Evolutionary conservation across 2,888 invertebrate species (phyloP).

Genomic region (Aspidiotus destructor): DNA sequence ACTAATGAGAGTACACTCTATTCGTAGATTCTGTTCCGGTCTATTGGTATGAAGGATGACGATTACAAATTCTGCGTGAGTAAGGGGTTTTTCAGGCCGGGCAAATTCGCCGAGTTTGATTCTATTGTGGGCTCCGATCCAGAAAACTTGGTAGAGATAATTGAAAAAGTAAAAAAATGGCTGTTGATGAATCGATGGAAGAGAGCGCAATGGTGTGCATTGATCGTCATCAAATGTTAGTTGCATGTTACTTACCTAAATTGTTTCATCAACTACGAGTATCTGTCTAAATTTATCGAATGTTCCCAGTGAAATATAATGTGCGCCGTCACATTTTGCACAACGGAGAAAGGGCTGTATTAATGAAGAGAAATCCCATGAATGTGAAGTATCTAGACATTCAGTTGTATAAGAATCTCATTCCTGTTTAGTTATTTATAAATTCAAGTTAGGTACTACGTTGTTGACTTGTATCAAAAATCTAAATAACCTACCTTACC

Average conservation of each 20-base stretch:
- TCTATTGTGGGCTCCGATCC: constrained; percentile 94
- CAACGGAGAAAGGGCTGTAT: too few species aligned
- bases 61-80: constrained; percentile 97
- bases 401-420: too few species aligned
- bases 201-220: constrained; percentile 80
- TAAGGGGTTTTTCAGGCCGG: constrained; percentile 94
- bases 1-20: too few species aligned
- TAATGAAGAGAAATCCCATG: too few species aligned
- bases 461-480: too few species aligned
- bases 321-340: constrained; percentile 80
- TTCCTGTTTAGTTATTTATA: too few species aligned
- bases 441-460: too few species aligned
- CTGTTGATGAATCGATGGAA: constrained; percentile 85
- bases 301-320: constrained; percentile 78
- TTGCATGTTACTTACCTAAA: constrained; percentile 35
- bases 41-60: constrained; percentile 81
- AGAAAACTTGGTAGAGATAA: constrained; percentile 73
- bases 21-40: constrained; percentile 78
- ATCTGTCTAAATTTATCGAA: background rate
- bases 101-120: constrained; percentile 96
- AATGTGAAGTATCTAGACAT: too few species aligned
- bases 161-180: constrained; percentile 84
- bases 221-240: constrained; percentile 89
- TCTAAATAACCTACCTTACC: too few species aligned
- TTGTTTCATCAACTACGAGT: too few species aligned